Evolutionary conservation across 2,113 vertebrate species (phyloP).

Genomic region (Poicephalus gulielmi): DNA sequence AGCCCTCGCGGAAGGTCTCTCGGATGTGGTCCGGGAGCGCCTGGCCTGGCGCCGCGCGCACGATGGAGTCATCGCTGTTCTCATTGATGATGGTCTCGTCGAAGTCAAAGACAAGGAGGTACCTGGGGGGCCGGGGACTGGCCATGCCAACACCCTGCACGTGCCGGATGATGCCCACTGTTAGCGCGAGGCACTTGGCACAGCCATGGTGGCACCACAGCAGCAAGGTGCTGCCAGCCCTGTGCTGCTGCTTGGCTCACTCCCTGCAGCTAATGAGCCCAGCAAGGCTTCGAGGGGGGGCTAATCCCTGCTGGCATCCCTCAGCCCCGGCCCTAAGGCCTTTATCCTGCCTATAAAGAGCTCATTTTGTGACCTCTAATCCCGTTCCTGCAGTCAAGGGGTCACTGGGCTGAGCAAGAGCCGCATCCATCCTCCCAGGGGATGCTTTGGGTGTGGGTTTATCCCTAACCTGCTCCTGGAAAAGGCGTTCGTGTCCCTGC

Average conservation of each 20-base stretch:
- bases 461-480: background rate
- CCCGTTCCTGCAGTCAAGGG: background rate
- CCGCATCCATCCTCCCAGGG: background rate
- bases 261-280: background rate
- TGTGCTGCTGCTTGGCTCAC: background rate
- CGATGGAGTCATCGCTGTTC: conserved; percentile 90
- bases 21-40: conserved; percentile 83
- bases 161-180: background rate
- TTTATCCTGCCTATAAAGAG: conserved; percentile 9
- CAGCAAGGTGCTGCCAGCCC: background rate
- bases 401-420: background rate
- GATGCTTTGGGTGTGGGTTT: background rate
- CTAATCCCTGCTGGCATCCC: background rate
- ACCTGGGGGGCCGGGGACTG: conserved; percentile 73
- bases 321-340: background rate
- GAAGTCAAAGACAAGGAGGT: conserved; percentile 94
- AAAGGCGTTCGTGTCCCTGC: background rate
- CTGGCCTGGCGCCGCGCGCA: conserved; percentile 82
- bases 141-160: conserved; percentile 80
- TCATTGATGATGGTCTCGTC: conserved; percentile 95
- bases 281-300: background rate
- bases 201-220: background rate
- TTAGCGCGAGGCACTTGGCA: background rate
- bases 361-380: background rate
- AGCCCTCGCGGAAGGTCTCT: conserved; percentile 84